Conservation (phyloP, 2,888 invertebrate genomes). For the Lasioglossum calceatum region DNA sequence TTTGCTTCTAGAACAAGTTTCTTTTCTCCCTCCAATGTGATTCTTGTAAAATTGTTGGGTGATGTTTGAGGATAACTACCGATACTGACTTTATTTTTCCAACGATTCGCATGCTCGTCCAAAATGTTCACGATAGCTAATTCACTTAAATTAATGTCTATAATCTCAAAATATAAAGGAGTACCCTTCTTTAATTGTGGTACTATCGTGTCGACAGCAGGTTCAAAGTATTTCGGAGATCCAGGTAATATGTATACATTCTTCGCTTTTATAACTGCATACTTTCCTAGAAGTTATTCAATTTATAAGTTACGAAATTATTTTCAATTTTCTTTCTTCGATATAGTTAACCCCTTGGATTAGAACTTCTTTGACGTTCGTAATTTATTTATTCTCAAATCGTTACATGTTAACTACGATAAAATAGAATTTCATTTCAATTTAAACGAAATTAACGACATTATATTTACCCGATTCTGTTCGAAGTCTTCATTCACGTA, state of each 20-base stretch:
- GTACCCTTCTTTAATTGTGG: slow-evolving; percentile 54
- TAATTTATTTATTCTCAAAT: not conserved
- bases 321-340: not conserved
- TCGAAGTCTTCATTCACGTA: too few species aligned
- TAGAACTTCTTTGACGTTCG: too few species aligned
- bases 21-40: slow-evolving; percentile 73
- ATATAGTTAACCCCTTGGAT: not conserved
- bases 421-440: not conserved
- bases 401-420: not conserved
- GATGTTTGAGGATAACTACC: slow-evolving; percentile 78
- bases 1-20: slow-evolving; percentile 67
- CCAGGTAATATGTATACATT: slow-evolving; percentile 89
- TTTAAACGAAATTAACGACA: not conserved
- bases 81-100: slow-evolving; percentile 71
- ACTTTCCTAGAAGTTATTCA: slow-evolving; percentile 53
- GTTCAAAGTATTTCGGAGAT: slow-evolving; percentile 85
- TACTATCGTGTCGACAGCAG: slow-evolving; percentile 73
- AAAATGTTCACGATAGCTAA: slow-evolving; percentile 71
- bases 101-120: slow-evolving; percentile 67
- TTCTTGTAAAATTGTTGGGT: slow-evolving; percentile 61
- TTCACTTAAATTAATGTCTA: slow-evolving; percentile 74
- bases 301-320: slow-evolving; percentile 3
- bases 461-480: too few species aligned
- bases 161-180: slow-evolving; percentile 59
- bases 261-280: slow-evolving; percentile 77